These are phyloP conservation scores for Monochamus saltuarius DNA, from an alignment of 1,140 invertebrate species.

Conservation along the genomic window DNA sequence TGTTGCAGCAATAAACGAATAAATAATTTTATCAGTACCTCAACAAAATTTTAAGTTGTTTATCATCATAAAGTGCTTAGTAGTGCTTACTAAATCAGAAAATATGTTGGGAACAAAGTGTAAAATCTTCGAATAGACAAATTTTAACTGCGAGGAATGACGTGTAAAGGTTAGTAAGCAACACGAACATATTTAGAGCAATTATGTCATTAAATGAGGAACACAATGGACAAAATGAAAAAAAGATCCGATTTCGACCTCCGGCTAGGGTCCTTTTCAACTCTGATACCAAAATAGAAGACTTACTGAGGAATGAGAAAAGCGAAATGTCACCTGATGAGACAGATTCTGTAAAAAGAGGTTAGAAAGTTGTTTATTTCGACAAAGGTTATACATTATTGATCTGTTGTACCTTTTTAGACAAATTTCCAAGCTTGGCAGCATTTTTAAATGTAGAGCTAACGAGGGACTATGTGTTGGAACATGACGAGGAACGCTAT, in stretches of 20 bases:
- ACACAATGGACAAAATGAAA: slow-evolving; percentile 17
- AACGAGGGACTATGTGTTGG: slow-evolving; percentile 85
- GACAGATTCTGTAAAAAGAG: slow-evolving; percentile 30
- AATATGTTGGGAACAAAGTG: too few species aligned
- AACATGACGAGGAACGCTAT: slow-evolving; percentile 93
- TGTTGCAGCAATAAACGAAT: too few species aligned
- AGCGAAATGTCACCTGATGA: slow-evolving; percentile 9
- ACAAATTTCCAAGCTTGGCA: slow-evolving; percentile 60
- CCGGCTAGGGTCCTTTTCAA: slow-evolving; percentile 46
- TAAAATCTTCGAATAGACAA: too few species aligned
- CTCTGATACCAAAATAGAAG: slow-evolving; percentile 50
- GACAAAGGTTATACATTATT: background rate
- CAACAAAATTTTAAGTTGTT: too few species aligned
- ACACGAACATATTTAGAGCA: too few species aligned
- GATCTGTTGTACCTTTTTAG: slow-evolving; percentile 34
- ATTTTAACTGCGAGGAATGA: too few species aligned
- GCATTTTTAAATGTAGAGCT: slow-evolving; percentile 85
- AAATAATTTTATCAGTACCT: too few species aligned
- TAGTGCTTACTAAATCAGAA: too few species aligned
- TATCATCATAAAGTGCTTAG: too few species aligned
- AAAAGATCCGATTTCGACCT: slow-evolving; percentile 50
- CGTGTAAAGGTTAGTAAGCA: too few species aligned
- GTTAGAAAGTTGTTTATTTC: slow-evolving; percentile 25
- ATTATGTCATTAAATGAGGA: slow-evolving; percentile 5
- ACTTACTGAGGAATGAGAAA: slow-evolving; percentile 43